Percentiles rank a stretch among this genome's conserved stretches.
Evolutionary conservation across 2,113 vertebrate species (phyloP).

Genomic region (Oncorhynchus masou): DNA sequence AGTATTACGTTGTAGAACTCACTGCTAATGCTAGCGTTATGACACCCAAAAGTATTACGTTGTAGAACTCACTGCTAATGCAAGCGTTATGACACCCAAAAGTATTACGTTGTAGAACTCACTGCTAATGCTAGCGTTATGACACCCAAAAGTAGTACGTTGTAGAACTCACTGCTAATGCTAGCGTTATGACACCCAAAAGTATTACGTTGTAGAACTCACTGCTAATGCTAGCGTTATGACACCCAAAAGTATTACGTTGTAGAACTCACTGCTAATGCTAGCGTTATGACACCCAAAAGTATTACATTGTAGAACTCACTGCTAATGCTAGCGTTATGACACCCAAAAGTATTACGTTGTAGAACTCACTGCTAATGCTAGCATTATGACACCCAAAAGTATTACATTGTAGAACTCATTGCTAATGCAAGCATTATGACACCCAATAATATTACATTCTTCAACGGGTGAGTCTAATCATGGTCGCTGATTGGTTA

Average conservation of each 20-base stretch:
- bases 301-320: conserved; percentile 40
- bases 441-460: background rate
- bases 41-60: conserved; percentile 28
- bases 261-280: conserved; percentile 14
- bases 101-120: background rate
- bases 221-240: too few relatives aligned
- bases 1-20: conserved; percentile 41
- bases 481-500: too few relatives aligned
- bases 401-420: too few relatives aligned
- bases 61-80: background rate
- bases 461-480: too few relatives aligned
- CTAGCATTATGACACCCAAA: background rate
- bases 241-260: conserved; percentile 40
- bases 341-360: conserved; percentile 28
- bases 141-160: too few relatives aligned
- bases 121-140: background rate
- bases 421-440: background rate
- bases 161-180: too few relatives aligned
- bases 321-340: conserved; percentile 36
- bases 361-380: background rate
- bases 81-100: conserved; percentile 32
- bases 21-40: conserved; percentile 38
- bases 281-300: conserved; percentile 33
- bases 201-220: too few relatives aligned
- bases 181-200: background rate